phyloP scores from a whole-genome alignment of 2,113 vertebrate genomes.

The Rhinogobius similis region DNA sequence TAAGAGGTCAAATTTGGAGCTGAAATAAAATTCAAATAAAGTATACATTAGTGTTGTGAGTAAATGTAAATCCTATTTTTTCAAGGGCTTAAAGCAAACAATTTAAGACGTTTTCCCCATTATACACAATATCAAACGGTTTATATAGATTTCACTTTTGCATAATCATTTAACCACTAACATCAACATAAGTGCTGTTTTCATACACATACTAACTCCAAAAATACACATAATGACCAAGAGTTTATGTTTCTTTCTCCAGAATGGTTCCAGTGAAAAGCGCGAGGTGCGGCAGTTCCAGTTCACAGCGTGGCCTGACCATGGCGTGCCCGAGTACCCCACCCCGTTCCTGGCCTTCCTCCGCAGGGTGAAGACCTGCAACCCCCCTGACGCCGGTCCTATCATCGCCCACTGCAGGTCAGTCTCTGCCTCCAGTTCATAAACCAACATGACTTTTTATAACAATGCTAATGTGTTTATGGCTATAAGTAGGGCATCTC shows the following conservation, averaged over 20 bases:
- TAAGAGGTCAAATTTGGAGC: not conserved
- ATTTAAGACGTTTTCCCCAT: too few species aligned
- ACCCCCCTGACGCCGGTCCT: slow-evolving; percentile 92
- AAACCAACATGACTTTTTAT: not conserved
- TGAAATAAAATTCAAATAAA: not conserved
- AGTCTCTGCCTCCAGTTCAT: not conserved
- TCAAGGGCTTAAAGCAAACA: too few species aligned
- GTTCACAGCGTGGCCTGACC: slow-evolving; percentile 97
- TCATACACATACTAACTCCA: not conserved
- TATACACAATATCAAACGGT: not conserved
- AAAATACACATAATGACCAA: not conserved
- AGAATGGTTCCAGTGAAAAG: slow-evolving; percentile 98
- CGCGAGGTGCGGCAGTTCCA: slow-evolving; percentile 98
- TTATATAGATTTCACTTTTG: not conserved
- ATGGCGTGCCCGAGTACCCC: slow-evolving; percentile 94
- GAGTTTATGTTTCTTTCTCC: not conserved
- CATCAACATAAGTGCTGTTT: not conserved
- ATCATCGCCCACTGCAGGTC: slow-evolving; percentile 98
- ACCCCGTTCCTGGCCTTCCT: slow-evolving; percentile 97
- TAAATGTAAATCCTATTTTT: too few species aligned
- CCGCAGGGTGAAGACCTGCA: slow-evolving; percentile 95
- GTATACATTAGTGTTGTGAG: too few species aligned
- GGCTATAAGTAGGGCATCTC: slow-evolving; percentile 9
- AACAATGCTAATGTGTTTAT: slow-evolving; percentile 11
- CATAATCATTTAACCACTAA: not conserved